These are phyloP conservation scores for Globia sparganii DNA, from an alignment of 2,888 invertebrate genomes.

Conservation along the genomic window DNA sequence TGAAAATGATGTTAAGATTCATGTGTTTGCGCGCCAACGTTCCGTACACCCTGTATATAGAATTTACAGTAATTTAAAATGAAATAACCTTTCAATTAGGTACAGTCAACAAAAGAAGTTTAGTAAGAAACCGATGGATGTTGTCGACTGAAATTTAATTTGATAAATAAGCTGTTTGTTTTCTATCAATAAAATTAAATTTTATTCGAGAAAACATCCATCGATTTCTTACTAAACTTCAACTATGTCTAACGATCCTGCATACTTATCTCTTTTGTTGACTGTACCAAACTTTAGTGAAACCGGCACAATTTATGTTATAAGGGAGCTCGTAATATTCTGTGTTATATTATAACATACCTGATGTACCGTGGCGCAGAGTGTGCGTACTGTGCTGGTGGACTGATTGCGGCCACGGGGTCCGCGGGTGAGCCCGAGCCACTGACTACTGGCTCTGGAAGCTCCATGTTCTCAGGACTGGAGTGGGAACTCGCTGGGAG, in stretches of 20 bases:
- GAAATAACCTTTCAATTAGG: background rate
- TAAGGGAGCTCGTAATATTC: no score
- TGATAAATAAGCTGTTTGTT: no score
- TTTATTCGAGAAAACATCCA: no score
- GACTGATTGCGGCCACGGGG: slow-evolving; percentile 91
- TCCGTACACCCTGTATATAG: background rate
- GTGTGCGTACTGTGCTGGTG: slow-evolving; percentile 93
- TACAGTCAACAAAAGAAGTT: no score
- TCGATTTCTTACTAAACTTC: no score
- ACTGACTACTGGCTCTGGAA: slow-evolving; percentile 78
- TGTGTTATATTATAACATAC: slow-evolving; percentile 61
- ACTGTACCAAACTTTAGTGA: background rate
- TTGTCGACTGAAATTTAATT: no score
- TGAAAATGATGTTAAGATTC: background rate
- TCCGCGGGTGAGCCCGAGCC: slow-evolving; percentile 83
- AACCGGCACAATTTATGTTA: background rate
- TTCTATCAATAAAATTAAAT: no score
- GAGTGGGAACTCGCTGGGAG: slow-evolving; percentile 85
- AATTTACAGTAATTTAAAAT: background rate
- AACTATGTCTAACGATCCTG: no score
- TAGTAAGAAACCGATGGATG: no score
- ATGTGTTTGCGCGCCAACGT: background rate
- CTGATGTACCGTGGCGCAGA: slow-evolving; percentile 86
- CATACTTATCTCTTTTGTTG: no score
- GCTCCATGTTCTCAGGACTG: slow-evolving; percentile 81